Percentiles rank a stretch among this genome's conserved stretches.
phyloP scores from a whole-genome alignment of 2,888 invertebrate species.

The Pachydiplax longipennis region DNA sequence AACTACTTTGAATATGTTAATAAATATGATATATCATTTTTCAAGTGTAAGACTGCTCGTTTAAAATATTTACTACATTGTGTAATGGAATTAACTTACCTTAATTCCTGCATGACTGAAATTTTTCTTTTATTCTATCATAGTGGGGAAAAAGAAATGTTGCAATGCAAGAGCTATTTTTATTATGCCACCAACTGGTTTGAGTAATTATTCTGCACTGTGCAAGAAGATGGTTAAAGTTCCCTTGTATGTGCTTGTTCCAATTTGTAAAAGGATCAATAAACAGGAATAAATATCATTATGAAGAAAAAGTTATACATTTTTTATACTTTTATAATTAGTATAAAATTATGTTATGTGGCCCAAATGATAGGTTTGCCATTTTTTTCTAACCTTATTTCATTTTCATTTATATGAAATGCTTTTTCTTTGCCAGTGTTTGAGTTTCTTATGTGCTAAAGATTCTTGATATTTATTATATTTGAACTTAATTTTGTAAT shows the following conservation, averaged over 20 bases:
- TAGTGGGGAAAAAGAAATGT: slow-evolving; percentile 10
- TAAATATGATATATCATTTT: background rate
- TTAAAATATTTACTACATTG: background rate
- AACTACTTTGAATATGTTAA: slow-evolving; percentile 54
- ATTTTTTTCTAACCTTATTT: slow-evolving; percentile 56
- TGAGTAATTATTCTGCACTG: background rate
- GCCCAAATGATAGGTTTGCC: slow-evolving; percentile 58
- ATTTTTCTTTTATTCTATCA: background rate
- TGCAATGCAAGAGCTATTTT: slow-evolving; percentile 1
- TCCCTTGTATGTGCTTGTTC: slow-evolving; percentile 38
- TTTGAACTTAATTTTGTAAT: no score
- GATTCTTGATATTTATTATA: no score
- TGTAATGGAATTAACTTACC: background rate
- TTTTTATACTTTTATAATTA: background rate
- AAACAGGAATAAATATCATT: slow-evolving; percentile 10
- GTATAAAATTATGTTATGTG: slow-evolving; percentile 47
- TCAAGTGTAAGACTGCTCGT: slow-evolving; percentile 4
- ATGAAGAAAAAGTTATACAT: slow-evolving; percentile 14
- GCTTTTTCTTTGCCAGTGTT: slow-evolving; percentile 11
- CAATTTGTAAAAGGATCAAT: slow-evolving; percentile 25
- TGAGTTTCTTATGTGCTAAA: background rate
- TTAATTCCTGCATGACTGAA: background rate
- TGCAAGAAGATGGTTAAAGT: slow-evolving; percentile 14
- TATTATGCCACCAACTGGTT: slow-evolving; percentile 4
- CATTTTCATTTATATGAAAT: background rate